These are phyloP conservation scores for Meriones unguiculatus DNA, from an alignment of 2,113 vertebrate species.

Conservation along the genomic window DNA sequence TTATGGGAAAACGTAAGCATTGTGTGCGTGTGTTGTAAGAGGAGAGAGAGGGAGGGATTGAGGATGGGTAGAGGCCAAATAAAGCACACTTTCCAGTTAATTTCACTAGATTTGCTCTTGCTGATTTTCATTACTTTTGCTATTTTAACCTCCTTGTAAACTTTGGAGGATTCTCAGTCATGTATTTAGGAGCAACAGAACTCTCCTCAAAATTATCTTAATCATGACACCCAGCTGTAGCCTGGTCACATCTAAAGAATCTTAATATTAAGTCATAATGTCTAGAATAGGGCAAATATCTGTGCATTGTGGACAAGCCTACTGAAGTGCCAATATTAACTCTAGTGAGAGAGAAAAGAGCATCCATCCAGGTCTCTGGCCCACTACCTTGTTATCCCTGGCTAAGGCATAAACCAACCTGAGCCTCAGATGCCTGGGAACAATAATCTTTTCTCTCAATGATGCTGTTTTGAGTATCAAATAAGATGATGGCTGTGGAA, in stretches of 20 bases:
- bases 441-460: conserved; percentile 33
- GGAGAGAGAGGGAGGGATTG: too few relatives aligned
- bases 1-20: neutral
- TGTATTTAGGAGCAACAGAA: neutral
- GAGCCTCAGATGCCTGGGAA: conserved; percentile 30
- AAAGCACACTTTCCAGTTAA: neutral
- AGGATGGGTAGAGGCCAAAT: neutral
- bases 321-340: neutral
- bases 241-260: neutral
- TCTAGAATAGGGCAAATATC: neutral
- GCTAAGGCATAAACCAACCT: neutral
- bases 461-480: conserved; percentile 11
- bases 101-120: conserved; percentile 31
- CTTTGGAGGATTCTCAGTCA: neutral
- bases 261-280: fast-evolving
- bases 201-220: neutral
- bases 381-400: neutral
- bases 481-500: conserved; percentile 36
- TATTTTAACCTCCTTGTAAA: conserved; percentile 14
- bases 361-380: neutral
- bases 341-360: neutral
- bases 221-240: neutral
- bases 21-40: neutral
- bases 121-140: neutral
- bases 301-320: fast-evolving